These are phyloP conservation scores for Sebastes baramenuke DNA, from an alignment of 2,797 vertebrate species.

Conservation along the genomic window DNA sequence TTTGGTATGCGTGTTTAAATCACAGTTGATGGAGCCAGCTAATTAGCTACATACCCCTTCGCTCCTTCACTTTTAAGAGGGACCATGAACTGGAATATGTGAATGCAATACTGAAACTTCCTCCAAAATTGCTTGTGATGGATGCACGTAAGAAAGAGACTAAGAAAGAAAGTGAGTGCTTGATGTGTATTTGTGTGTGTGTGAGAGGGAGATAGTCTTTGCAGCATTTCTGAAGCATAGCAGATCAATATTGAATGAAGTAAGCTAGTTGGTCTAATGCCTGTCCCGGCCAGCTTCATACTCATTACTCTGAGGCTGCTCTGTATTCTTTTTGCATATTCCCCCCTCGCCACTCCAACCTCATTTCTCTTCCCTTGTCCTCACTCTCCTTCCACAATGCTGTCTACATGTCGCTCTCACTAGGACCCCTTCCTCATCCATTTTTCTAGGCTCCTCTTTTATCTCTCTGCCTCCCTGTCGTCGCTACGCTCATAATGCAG, in stretches of 20 bases:
- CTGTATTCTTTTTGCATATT: slow-evolving; percentile 46
- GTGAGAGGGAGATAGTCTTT: background rate
- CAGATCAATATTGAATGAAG: slow-evolving; percentile 76
- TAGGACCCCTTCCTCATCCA: slow-evolving; percentile 17
- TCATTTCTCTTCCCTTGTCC: slow-evolving; percentile 3
- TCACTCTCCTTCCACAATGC: slow-evolving; percentile 5
- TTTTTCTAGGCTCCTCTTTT: slow-evolving; percentile 20
- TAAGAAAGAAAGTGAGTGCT: slow-evolving; percentile 5
- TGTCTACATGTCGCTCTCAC: background rate
- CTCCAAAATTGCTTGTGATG: slow-evolving; percentile 27
- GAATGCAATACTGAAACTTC: background rate
- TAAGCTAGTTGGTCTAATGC: slow-evolving; percentile 33
- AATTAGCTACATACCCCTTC: background rate
- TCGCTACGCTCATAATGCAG: slow-evolving; percentile 52
- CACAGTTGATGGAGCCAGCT: background rate
- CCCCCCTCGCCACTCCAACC: background rate
- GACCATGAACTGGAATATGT: background rate
- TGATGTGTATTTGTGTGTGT: background rate
- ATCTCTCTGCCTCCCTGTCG: slow-evolving; percentile 24
- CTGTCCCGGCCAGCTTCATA: slow-evolving; percentile 32
- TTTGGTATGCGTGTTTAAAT: background rate
- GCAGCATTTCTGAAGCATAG: slow-evolving; percentile 56
- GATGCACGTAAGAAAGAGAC: slow-evolving; percentile 27
- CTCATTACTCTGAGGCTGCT: slow-evolving; percentile 36
- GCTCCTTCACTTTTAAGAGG: background rate